Conservation (phyloP, 2,113 vertebrate genomes). For the Lophochroa leadbeateri region DNA sequence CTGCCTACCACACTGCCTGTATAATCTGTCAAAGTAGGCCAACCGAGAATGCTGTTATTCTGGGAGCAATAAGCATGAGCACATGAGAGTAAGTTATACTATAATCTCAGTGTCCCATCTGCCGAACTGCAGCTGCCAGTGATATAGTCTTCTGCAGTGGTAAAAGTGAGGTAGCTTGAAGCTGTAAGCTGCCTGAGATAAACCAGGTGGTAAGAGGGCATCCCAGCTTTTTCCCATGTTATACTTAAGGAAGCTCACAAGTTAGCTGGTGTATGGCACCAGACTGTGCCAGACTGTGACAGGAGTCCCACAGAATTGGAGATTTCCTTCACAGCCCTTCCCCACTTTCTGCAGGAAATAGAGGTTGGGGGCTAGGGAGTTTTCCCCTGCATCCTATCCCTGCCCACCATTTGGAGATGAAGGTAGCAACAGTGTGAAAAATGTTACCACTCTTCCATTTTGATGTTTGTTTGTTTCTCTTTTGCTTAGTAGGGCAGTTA, state of each 20-base stretch:
- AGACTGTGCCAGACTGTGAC: neutral
- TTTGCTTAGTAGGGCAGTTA: neutral
- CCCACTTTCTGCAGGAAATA: neutral
- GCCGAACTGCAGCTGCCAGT: neutral
- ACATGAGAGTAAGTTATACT: neutral
- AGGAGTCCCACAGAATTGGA: neutral
- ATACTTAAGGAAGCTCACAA: neutral
- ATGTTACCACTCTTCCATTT: neutral
- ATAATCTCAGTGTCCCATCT: slow-evolving; percentile 1
- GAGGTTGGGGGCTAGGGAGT: neutral
- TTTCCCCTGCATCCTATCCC: neutral
- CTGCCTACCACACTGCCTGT: neutral
- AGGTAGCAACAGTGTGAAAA: neutral
- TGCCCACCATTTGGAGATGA: neutral
- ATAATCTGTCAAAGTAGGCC: neutral
- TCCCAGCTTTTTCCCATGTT: neutral
- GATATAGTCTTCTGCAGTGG: neutral
- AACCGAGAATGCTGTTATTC: neutral
- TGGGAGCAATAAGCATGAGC: neutral
- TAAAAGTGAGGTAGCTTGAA: neutral
- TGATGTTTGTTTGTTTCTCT: neutral
- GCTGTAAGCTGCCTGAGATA: neutral
- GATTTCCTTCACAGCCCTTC: neutral
- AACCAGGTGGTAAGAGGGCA: neutral
- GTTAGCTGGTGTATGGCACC: neutral